These are phyloP conservation scores for Ondatra zibethicus DNA, from an alignment of 2,113 vertebrate species.

Conservation along the genomic window DNA sequence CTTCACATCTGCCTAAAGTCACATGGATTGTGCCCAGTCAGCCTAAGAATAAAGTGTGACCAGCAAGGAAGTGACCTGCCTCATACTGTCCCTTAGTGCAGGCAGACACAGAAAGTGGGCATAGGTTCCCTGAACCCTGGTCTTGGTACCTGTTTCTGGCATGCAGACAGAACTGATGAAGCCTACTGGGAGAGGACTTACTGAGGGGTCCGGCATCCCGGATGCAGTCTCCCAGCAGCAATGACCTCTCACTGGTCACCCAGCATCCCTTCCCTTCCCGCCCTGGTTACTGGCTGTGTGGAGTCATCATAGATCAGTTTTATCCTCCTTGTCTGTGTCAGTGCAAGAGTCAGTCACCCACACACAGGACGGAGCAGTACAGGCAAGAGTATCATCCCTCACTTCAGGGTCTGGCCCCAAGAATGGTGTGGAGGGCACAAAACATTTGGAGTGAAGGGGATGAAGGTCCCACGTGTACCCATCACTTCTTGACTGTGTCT, in stretches of 20 bases:
- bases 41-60: not conserved
- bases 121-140: not conserved
- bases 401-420: not conserved
- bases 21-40: not conserved
- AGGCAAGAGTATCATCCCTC: accelerated
- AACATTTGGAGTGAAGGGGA: not conserved
- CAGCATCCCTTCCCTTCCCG: not conserved
- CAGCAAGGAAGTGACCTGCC: not conserved
- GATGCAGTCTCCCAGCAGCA: not conserved
- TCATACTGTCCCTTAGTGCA: not conserved
- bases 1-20: not conserved
- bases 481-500: not conserved
- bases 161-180: not conserved
- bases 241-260: not conserved
- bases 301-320: not conserved
- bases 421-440: not conserved
- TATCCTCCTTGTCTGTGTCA: not conserved
- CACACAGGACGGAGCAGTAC: not conserved
- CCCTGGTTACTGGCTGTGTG: not conserved
- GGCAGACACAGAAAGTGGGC: not conserved
- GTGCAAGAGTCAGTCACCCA: not conserved
- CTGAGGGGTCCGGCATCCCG: not conserved
- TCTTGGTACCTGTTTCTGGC: not conserved
- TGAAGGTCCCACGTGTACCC: no score
- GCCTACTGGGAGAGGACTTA: not conserved